phyloP scores from a whole-genome alignment of 1,140 invertebrate genomes.

The Dendroctonus valens region DNA sequence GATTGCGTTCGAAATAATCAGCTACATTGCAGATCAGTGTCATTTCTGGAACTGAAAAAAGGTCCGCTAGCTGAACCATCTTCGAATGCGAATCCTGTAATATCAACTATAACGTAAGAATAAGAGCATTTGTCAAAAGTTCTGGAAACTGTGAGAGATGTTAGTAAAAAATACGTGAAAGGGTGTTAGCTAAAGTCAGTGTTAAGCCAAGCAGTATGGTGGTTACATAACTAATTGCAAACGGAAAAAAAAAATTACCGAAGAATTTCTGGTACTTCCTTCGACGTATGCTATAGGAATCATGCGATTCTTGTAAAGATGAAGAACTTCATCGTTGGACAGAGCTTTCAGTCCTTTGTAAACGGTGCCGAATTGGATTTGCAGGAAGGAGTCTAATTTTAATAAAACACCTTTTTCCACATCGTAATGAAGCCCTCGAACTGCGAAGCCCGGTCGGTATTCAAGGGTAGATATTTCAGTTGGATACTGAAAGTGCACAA shows the following conservation, averaged over 20 bases:
- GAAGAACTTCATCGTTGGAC: conserved; percentile 79
- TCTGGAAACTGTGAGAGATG: conserved; percentile 11
- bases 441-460: conserved; percentile 88
- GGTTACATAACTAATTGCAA: too few species aligned
- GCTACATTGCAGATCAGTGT: conserved; percentile 88
- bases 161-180: background rate
- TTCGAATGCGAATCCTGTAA: conserved; percentile 69
- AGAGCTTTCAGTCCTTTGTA: conserved; percentile 83
- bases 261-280: conserved; percentile 53
- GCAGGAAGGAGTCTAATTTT: conserved; percentile 94
- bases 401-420: conserved; percentile 92
- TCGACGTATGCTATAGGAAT: conserved; percentile 82
- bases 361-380: conserved; percentile 95
- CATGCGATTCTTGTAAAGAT: conserved; percentile 82
- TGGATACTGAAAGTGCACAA: conserved; percentile 72
- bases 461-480: conserved; percentile 75
- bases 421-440: conserved; percentile 94
- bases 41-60: conserved; percentile 98
- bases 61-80: conserved; percentile 93
- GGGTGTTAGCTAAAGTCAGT: too few species aligned
- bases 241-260: conserved; percentile 35
- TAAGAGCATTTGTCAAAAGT: background rate
- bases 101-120: conserved; percentile 38
- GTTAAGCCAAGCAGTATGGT: too few species aligned
- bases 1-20: conserved; percentile 86